Base-by-base conservation (phyloP, 2,797 vertebrate genomes). In the Tamandua tetradactyla region DNA sequence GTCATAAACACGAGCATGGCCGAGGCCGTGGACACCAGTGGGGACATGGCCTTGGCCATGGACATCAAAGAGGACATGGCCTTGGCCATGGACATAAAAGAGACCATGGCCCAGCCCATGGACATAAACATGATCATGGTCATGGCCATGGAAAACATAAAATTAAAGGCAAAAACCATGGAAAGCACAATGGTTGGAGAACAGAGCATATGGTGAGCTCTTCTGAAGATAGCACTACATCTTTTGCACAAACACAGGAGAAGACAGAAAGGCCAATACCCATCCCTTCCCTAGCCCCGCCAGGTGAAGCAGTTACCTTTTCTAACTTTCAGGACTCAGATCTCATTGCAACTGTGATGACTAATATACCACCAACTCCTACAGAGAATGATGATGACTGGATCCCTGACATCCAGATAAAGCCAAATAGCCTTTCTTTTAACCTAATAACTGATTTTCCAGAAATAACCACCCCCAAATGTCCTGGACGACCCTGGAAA, bases 401-500 rank as follows among this genome's bases (percentile, higher is more conserved):
- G 71, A 95, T 96, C 71, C 90, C 94, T 88, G 71, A 89, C 17
- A 64, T 96, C 47, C 76, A 52, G 13, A 37, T 93, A 94, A 81
- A 96, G 84, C 75, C n/a, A 71, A 83, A 75, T 47, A 95, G 17
- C 68, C 20, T 96, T 98, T 88, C 96, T 74, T 97, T 97, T 96
- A 84, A 97, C 18, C 68, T 37, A 8, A 96, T 97, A 68, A 59
- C 97, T 91, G 98, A 97, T 96, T 96, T 7, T 12, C 47, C 97
- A 87, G 97, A 96, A 89, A 71, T 95, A 94, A 37, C 42, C 61
- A 74, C 1, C 25, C 94, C 96, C 13, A 97, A 94, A 87, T 98
- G 98, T 94, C 98, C 98, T 66, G 98, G 98, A 91, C 98, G 90
- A 79, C 97, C 97, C 59, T 98, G 98, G 98, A 97, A 98, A 89